Percentiles rank a stretch among this genome's conserved stretches.
Evolutionary conservation across 2,888 invertebrate species (phyloP).

Genomic region (Pterostichus niger): DNA sequence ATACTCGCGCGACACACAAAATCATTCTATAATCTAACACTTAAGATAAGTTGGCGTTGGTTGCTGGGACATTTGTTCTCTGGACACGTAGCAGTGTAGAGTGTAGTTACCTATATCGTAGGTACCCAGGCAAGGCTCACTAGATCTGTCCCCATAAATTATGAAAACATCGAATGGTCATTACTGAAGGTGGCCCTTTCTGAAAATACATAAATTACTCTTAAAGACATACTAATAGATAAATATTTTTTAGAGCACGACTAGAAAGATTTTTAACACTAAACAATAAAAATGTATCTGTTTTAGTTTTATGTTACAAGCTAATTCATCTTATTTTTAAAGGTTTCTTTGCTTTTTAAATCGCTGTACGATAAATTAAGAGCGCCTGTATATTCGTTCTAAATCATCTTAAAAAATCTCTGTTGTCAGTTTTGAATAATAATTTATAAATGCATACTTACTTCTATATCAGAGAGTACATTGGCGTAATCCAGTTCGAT

Average conservation of each 20-base stretch:
- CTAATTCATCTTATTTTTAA: not conserved
- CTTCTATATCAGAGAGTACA: no score
- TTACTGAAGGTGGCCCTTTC: conserved; percentile 75
- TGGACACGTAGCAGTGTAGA: conserved; percentile 55
- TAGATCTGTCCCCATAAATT: conserved; percentile 74
- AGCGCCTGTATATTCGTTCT: no score
- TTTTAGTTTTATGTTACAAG: not conserved
- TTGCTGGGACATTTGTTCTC: conserved; percentile 54
- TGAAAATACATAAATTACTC: conserved; percentile 39
- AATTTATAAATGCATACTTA: no score
- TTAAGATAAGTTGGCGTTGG: conserved; percentile 72
- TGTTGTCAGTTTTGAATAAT: no score
- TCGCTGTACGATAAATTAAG: no score
- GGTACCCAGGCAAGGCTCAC: conserved; percentile 24
- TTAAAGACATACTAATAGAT: conserved; percentile 51
- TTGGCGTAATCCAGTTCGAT: no score
- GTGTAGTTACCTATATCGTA: conserved; percentile 8
- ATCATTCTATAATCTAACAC: conserved; percentile 74
- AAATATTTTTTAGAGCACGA: conserved; percentile 27
- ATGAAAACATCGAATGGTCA: conserved; percentile 77
- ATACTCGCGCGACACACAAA: conserved; percentile 67
- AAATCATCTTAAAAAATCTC: no score
- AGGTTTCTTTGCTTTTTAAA: not conserved
- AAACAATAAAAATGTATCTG: not conserved
- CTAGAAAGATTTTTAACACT: conserved; percentile 13